A percentile compares a stretch with the other conserved stretches of the same genome.
These are phyloP conservation scores for Galbula dea DNA, from an alignment of 2,113 vertebrate species.

Conservation along the genomic window DNA sequence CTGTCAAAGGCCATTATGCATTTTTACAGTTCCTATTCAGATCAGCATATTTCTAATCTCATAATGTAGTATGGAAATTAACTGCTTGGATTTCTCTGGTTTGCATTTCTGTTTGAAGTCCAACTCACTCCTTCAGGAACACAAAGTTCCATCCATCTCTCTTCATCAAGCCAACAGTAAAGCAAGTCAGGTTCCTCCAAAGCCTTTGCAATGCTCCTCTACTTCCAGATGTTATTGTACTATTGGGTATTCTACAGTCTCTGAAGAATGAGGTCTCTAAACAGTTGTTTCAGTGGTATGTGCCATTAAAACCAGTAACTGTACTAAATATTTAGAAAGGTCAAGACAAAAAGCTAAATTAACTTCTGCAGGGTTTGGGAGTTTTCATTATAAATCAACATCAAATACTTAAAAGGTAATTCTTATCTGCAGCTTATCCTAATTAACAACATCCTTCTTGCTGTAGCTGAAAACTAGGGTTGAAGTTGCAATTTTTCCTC, in stretches of 20 bases:
- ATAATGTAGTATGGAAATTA: conserved; percentile 41
- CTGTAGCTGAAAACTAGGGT: neutral
- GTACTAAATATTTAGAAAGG: neutral
- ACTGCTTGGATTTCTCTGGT: neutral
- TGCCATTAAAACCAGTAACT: neutral
- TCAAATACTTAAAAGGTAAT: neutral
- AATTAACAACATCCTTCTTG: neutral
- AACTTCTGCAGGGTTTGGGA: neutral
- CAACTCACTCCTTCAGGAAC: conserved; percentile 16
- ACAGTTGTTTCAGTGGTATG: neutral
- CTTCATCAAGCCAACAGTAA: conserved; percentile 15
- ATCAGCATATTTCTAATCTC: conserved; percentile 33
- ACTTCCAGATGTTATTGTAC: neutral
- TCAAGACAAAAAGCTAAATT: neutral
- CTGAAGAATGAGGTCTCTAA: neutral
- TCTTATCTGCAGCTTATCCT: neutral
- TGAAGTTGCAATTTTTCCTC: neutral
- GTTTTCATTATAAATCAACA: neutral
- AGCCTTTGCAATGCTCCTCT: neutral
- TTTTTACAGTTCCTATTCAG: conserved; percentile 36
- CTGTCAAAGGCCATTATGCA: conserved; percentile 38
- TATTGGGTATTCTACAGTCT: neutral
- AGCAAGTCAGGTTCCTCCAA: neutral
- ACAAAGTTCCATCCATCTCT: neutral
- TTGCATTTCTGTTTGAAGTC: conserved; percentile 8